These are phyloP conservation scores for Gymnopithys bicolor DNA, from an alignment of 2,797 vertebrate genomes.

Conservation along the genomic window DNA sequence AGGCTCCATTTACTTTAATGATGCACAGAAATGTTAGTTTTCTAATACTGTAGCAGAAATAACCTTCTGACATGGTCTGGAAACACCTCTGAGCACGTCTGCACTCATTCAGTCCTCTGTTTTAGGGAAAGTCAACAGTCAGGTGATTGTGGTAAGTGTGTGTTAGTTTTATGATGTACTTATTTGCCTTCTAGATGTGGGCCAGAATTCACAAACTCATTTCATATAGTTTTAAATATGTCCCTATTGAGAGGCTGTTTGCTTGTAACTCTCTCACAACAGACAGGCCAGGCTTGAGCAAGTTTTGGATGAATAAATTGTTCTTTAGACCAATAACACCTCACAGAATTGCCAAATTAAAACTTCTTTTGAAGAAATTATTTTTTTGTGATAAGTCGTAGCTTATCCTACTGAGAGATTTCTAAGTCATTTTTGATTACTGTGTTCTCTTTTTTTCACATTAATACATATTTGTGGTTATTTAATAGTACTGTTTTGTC, in stretches of 20 bases:
- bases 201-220: background rate
- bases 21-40: background rate
- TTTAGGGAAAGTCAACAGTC: background rate
- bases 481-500: background rate
- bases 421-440: background rate
- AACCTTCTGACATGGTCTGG: background rate
- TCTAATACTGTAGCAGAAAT: background rate
- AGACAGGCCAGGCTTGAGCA: background rate
- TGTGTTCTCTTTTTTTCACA: background rate
- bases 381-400: background rate
- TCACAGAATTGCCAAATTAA: background rate
- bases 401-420: background rate
- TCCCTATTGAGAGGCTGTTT: background rate
- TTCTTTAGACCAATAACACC: background rate
- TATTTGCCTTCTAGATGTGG: background rate
- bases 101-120: background rate
- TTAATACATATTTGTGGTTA: background rate
- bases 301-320: background rate
- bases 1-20: background rate
- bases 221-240: background rate
- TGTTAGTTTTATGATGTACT: background rate
- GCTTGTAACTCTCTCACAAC: background rate
- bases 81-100: background rate
- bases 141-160: background rate
- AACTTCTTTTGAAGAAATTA: background rate